These are phyloP conservation scores for Hermodice carunculata DNA, from an alignment of 2,888 invertebrate species.

Conservation along the genomic window DNA sequence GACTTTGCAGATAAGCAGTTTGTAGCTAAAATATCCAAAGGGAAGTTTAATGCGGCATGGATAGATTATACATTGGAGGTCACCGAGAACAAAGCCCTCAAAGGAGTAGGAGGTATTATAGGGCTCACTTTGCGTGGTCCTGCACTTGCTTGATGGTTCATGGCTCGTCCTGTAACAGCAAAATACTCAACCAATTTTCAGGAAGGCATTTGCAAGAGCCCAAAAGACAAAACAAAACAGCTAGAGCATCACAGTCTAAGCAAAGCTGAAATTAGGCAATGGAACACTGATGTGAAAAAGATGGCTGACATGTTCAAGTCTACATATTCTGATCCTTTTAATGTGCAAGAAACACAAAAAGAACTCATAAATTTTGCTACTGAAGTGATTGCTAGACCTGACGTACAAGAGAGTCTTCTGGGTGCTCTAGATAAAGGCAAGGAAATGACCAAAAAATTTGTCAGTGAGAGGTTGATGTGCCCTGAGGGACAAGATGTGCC, in stretches of 20 bases:
- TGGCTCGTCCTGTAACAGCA: not conserved
- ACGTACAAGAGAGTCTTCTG: not conserved
- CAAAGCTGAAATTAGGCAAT: slow-evolving; percentile 16
- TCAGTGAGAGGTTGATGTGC: not conserved
- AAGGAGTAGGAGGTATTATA: slow-evolving; percentile 22
- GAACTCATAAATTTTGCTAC: not conserved
- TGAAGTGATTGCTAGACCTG: not conserved
- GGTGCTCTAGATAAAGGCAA: not conserved
- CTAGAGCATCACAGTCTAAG: not conserved
- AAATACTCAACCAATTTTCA: not conserved
- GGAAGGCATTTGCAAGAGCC: not conserved
- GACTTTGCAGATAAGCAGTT: not conserved
- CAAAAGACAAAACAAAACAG: not conserved
- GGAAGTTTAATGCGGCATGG: slow-evolving; percentile 14
- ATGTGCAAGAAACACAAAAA: not conserved
- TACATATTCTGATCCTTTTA: not conserved
- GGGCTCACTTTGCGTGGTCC: slow-evolving; percentile 14
- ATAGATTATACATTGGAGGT: slow-evolving; percentile 18
- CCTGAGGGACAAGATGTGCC: not conserved
- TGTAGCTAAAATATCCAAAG: not conserved
- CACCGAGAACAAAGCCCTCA: slow-evolving; percentile 23
- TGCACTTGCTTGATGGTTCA: slow-evolving; percentile 11
- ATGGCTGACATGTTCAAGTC: not conserved
- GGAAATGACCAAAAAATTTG: not conserved
- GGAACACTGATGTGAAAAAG: slow-evolving; percentile 31